phyloP scores from a whole-genome alignment of 2,113 vertebrate genomes.

The Todiramphus chloris region DNA sequence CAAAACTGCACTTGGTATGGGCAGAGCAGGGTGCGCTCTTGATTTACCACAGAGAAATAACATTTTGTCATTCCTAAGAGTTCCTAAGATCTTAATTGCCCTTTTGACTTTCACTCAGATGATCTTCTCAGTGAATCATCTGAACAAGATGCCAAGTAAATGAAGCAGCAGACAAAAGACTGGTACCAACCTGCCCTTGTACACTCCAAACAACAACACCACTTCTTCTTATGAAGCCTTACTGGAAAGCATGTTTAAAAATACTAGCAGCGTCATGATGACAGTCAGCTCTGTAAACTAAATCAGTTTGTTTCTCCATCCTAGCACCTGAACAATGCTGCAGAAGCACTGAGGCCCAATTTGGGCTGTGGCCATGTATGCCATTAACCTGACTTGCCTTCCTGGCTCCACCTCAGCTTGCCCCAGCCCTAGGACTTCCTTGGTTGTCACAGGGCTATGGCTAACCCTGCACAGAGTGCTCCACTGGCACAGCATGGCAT shows the following conservation, averaged over 20 bases:
- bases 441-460: rapidly evolving
- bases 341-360: not conserved
- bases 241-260: not conserved
- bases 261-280: not conserved
- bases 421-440: not conserved
- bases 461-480: rapidly evolving
- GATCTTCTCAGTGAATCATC: not conserved
- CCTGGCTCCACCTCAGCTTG: not conserved
- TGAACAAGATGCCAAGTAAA: not conserved
- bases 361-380: rapidly evolving
- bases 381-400: not conserved
- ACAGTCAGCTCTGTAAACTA: not conserved
- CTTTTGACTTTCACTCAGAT: not conserved
- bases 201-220: not conserved
- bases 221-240: not conserved
- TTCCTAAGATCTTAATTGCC: not conserved
- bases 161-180: not conserved
- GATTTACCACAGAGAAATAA: not conserved
- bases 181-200: not conserved
- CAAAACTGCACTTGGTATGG: not conserved
- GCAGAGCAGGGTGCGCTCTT: not conserved
- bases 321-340: not conserved
- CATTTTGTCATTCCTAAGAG: not conserved
- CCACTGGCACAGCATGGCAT: rapidly evolving
- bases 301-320: not conserved